Evolutionary conservation across 2,888 invertebrate genomes (phyloP).

Genomic region (Dasypogon diadema): DNA sequence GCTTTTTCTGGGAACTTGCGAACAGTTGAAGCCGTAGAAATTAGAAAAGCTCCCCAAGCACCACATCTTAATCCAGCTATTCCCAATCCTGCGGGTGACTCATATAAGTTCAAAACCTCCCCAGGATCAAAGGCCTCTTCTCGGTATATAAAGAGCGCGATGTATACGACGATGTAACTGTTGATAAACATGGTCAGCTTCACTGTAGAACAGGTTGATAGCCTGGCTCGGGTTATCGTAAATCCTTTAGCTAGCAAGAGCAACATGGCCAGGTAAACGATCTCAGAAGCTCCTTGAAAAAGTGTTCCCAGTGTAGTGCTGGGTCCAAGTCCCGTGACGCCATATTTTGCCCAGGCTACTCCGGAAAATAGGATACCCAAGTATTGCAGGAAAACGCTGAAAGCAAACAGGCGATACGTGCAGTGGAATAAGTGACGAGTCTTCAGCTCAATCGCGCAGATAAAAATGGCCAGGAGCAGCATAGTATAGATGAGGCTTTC

Average conservation of each 20-base stretch:
- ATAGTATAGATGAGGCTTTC: constrained; percentile 81
- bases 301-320: constrained; percentile 69
- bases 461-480: constrained; percentile 78
- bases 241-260: constrained; percentile 90
- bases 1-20: constrained; percentile 87
- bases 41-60: constrained; percentile 87
- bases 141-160: constrained; percentile 84
- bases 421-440: constrained; percentile 85
- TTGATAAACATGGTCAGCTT: constrained; percentile 86
- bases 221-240: constrained; percentile 87
- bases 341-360: constrained; percentile 82
- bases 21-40: constrained; percentile 73
- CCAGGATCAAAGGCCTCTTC: constrained; percentile 92
- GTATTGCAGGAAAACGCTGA: constrained; percentile 79
- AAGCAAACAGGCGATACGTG: constrained; percentile 87
- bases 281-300: constrained; percentile 78
- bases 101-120: constrained; percentile 88
- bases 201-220: constrained; percentile 79
- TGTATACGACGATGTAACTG: constrained; percentile 78
- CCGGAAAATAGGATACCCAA: constrained; percentile 77
- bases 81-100: constrained; percentile 90
- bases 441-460: constrained; percentile 82
- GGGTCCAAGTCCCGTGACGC: constrained; percentile 78
- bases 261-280: constrained; percentile 81
- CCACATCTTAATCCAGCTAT: constrained; percentile 79